Evolutionary conservation across 2,113 vertebrate species (phyloP).

Genomic region (Vireo altiloquus): DNA sequence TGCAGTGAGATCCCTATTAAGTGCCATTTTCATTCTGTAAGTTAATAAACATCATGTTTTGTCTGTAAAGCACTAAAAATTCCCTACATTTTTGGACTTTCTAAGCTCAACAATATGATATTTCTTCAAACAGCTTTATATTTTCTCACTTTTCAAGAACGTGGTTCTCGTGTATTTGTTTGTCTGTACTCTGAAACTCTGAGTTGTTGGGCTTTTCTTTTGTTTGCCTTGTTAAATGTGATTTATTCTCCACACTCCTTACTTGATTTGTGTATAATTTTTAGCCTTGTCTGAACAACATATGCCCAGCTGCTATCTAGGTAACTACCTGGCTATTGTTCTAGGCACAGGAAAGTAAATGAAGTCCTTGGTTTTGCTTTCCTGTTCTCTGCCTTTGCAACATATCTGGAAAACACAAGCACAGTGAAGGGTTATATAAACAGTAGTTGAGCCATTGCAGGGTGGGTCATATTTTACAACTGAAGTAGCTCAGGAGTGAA

Average conservation of each 20-base stretch:
- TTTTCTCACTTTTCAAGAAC: neutral
- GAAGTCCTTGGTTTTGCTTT: neutral
- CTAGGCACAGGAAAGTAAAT: neutral
- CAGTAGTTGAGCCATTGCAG: conserved; percentile 14
- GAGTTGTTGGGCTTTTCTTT: neutral
- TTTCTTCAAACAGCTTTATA: neutral
- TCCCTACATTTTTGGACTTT: neutral
- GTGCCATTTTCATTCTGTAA: neutral
- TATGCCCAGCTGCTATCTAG: neutral
- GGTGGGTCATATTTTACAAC: conserved; percentile 34
- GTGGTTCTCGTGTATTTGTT: neutral
- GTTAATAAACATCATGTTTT: neutral
- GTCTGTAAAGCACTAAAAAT: neutral
- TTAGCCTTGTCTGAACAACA: neutral
- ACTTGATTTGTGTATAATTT: neutral
- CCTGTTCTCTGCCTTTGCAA: neutral
- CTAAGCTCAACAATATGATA: neutral
- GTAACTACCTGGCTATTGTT: neutral
- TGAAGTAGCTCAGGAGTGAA: conserved; percentile 7
- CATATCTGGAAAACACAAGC: neutral
- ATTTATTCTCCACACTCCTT: neutral
- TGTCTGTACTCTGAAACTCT: neutral
- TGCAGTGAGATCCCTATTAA: neutral
- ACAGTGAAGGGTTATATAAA: conserved; percentile 32
- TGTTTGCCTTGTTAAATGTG: neutral